Conservation (phyloP, 2,888 invertebrate species). For the Leptinotarsa tumamoca region DNA sequence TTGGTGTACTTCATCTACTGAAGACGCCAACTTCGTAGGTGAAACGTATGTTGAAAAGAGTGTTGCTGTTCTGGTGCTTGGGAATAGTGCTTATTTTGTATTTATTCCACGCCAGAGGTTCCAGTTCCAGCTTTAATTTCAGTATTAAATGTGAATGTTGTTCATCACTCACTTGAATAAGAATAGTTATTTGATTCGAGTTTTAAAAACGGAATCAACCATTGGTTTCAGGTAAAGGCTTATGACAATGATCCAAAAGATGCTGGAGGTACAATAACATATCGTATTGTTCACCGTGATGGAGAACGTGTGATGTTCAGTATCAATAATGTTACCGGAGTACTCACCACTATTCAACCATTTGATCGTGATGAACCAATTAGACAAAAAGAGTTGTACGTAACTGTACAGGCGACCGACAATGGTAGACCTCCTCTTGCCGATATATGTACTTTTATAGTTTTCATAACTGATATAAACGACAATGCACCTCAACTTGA, state of each 20-base stretch:
- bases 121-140: too few relatives aligned
- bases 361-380: conserved; percentile 93
- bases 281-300: conserved; percentile 83
- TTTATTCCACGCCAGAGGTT: too few relatives aligned
- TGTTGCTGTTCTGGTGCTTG: too few relatives aligned
- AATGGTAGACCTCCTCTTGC: conserved; percentile 91
- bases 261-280: conserved; percentile 83
- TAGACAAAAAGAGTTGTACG: conserved; percentile 83
- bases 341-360: conserved; percentile 79
- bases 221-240: conserved; percentile 73
- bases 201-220: background rate
- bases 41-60: too few relatives aligned
- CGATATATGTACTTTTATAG: conserved; percentile 93
- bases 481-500: conserved; percentile 89
- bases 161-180: too few relatives aligned
- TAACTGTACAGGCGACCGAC: conserved; percentile 92
- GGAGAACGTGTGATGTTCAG: conserved; percentile 82
- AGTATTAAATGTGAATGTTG: too few relatives aligned
- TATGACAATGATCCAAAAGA: conserved; percentile 80
- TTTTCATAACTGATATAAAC: conserved; percentile 91
- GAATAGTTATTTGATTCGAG: background rate
- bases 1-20: too few relatives aligned
- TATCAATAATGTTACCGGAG: conserved; percentile 82
- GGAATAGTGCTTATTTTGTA: too few relatives aligned
- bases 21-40: too few relatives aligned